Conservation (phyloP, 2,113 vertebrate genomes). For the Vireo altiloquus region DNA sequence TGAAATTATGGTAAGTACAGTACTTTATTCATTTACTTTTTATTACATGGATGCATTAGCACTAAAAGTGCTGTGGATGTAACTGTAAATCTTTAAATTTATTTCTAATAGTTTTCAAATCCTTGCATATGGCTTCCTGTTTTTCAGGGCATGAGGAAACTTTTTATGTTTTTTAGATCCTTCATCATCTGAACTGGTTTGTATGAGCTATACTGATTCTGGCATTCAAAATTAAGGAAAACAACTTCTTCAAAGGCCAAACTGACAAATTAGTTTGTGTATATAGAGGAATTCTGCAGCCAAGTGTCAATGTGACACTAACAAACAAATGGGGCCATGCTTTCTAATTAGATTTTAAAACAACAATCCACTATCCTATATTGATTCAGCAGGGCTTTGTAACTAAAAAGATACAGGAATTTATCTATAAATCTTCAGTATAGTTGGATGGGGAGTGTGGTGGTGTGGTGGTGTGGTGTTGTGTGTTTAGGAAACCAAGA, state of each 20-base stretch:
- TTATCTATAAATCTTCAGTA: not conserved
- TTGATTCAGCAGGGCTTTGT: not conserved
- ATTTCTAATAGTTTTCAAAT: not conserved
- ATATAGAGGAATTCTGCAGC: not conserved
- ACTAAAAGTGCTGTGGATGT: not conserved
- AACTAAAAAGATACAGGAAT: not conserved
- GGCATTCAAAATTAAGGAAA: not conserved
- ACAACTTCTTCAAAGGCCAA: not conserved
- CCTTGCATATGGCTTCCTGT: not conserved
- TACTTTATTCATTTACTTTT: not conserved
- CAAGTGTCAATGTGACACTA: not conserved
- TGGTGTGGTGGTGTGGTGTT: too few relatives aligned
- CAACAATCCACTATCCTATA: not conserved
- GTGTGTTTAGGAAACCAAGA: not conserved
- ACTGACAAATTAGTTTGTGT: not conserved
- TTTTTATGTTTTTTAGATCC: not conserved
- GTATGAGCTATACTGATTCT: not conserved
- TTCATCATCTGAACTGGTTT: not conserved
- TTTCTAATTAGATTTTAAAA: not conserved
- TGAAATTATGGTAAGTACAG: slow-evolving; percentile 46
- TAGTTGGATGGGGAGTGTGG: not conserved
- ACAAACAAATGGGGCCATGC: not conserved
- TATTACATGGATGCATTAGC: not conserved
- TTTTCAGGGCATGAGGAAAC: not conserved
- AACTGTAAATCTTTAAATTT: not conserved